These are phyloP conservation scores for Collichthys lucidus DNA, from an alignment of 2,113 vertebrate genomes.

Conservation along the genomic window DNA sequence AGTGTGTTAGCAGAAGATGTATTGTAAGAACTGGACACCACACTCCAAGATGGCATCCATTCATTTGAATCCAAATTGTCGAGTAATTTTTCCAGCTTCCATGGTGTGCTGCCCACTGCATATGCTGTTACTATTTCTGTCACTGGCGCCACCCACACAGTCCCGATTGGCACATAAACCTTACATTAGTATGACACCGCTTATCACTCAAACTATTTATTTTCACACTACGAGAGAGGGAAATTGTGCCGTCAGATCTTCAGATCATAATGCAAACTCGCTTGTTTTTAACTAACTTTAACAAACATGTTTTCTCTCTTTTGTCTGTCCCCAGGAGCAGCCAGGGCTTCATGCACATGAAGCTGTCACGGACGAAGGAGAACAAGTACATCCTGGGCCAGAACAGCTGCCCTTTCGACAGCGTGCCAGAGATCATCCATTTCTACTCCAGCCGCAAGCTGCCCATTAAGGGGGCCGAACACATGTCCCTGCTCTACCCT, in stretches of 20 bases:
- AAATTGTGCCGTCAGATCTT: not conserved
- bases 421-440: constrained; percentile 95
- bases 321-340: constrained; percentile 90
- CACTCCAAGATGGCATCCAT: not conserved
- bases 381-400: constrained; percentile 97
- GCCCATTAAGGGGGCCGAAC: constrained; percentile 98
- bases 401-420: constrained; percentile 97
- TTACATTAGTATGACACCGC: not conserved
- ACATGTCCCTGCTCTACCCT: constrained; percentile 98
- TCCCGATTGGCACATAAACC: not conserved
- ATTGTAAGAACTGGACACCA: not conserved
- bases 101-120: not conserved
- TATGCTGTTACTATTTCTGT: not conserved
- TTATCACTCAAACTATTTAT: not conserved
- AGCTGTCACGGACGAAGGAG: constrained; percentile 95
- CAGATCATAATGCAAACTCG: not conserved
- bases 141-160: not conserved
- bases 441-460: constrained; percentile 98
- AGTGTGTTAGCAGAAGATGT: not conserved
- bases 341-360: constrained; percentile 99
- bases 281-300: constrained; percentile 10
- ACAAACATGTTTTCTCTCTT: not conserved
- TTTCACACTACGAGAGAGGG: not conserved
- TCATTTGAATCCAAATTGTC: not conserved
- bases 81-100: not conserved